These are phyloP conservation scores for Ormia ochracea DNA, from an alignment of 2,888 invertebrate species.

Conservation along the genomic window DNA sequence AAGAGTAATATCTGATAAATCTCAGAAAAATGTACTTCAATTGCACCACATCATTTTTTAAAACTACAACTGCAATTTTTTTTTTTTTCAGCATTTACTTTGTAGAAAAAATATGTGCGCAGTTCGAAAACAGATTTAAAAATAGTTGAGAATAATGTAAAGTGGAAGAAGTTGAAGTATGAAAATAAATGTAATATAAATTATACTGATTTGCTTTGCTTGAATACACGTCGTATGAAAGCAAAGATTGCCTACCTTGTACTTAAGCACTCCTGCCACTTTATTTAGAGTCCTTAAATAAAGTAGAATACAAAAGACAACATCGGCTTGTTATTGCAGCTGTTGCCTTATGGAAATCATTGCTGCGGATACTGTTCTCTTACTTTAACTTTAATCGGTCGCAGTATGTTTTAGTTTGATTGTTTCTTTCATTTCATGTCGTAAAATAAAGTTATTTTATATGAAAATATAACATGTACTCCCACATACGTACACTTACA, in stretches of 20 bases:
- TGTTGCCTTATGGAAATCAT: conserved; percentile 40
- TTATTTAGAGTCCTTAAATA: background rate
- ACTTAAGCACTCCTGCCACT: background rate
- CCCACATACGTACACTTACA: background rate
- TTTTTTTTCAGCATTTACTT: no score
- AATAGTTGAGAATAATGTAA: no score
- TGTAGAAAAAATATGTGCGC: no score
- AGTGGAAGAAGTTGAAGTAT: no score
- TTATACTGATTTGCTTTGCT: no score
- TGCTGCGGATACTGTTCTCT: conserved; percentile 36
- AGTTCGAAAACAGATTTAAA: no score
- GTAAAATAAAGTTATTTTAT: conserved; percentile 18
- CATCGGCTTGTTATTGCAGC: conserved; percentile 49
- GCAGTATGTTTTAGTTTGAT: background rate
- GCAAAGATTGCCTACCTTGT: background rate
- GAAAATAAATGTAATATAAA: no score
- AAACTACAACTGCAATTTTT: no score
- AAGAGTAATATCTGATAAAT: no score
- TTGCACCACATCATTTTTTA: no score
- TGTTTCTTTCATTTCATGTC: background rate
- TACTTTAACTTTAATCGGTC: background rate
- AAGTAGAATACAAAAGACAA: conserved; percentile 1
- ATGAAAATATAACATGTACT: conserved; percentile 2
- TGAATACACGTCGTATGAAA: background rate
- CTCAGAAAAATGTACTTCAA: no score